Conservation (phyloP, 1,140 invertebrate species). For the Drusus annulatus region DNA sequence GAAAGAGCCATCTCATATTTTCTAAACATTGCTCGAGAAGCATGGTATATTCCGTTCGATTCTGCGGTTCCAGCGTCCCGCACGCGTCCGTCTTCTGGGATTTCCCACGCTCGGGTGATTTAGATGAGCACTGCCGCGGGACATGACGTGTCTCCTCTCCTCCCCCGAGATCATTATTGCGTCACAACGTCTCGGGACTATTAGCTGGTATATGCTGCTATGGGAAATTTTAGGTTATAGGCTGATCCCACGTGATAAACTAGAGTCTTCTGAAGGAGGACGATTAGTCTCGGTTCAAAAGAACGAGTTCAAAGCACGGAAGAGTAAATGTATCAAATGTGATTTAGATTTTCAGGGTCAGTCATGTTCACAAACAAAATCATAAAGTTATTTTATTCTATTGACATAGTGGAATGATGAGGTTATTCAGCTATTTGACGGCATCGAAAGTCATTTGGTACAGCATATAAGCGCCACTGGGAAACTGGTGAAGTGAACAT, state of each 20-base stretch:
- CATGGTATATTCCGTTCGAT: background rate
- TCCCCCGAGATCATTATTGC: slow-evolving; percentile 16
- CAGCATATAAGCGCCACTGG: no score
- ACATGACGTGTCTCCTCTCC: slow-evolving; percentile 16
- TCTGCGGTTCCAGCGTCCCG: background rate
- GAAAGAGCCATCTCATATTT: no score
- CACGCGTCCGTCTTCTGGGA: slow-evolving; percentile 7
- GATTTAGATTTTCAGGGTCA: no score
- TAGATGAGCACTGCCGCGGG: slow-evolving; percentile 27
- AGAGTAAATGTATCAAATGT: no score
- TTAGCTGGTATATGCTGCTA: slow-evolving; percentile 6
- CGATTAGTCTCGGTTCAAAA: background rate
- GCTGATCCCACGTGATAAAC: background rate
- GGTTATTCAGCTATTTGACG: no score
- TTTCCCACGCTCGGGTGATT: slow-evolving; percentile 28
- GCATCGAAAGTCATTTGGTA: no score
- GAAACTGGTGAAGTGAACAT: no score
- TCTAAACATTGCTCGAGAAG: background rate
- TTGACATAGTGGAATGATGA: no score
- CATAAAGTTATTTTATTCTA: no score
- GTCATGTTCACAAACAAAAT: no score
- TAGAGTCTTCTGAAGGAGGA: slow-evolving; percentile 22
- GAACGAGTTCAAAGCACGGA: no score
- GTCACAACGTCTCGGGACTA: slow-evolving; percentile 1
- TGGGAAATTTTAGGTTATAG: slow-evolving; percentile 6